phyloP scores from a whole-genome alignment of 2,113 vertebrate species.

The Circaetus cinerascens region DNA sequence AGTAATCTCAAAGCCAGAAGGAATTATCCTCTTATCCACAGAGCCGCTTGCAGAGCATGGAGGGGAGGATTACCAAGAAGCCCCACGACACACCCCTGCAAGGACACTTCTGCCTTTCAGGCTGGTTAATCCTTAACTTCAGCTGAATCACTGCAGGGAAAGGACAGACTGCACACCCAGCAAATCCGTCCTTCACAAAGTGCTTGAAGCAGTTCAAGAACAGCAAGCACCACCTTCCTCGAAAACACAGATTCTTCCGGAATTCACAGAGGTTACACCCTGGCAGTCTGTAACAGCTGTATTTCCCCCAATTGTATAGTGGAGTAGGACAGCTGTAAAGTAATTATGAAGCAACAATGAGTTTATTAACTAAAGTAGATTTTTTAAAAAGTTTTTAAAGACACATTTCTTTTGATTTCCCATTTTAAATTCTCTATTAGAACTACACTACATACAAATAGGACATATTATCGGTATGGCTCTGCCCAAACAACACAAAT shows the following conservation, averaged over 20 bases:
- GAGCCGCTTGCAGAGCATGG: not conserved
- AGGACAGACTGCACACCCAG: not conserved
- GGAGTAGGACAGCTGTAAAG: not conserved
- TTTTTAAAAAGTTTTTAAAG: not conserved
- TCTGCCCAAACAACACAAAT: not conserved
- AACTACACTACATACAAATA: not conserved
- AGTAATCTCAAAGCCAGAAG: not conserved
- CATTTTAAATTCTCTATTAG: not conserved
- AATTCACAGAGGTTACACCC: not conserved
- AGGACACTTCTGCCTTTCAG: not conserved
- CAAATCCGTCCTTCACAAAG: not conserved
- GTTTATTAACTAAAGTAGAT: not conserved
- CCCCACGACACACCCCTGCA: not conserved
- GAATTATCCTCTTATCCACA: not conserved
- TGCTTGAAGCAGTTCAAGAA: not conserved
- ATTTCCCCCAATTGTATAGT: not conserved
- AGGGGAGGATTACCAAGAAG: not conserved
- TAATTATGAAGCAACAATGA: not conserved
- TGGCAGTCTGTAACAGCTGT: not conserved
- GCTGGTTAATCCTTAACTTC: constrained; percentile 7
- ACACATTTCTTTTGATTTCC: not conserved
- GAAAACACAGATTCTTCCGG: not conserved
- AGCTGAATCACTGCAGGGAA: not conserved
- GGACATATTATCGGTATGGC: not conserved
- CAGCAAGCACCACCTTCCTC: not conserved